Percentiles rank a stretch among this genome's conserved stretches.
These are phyloP conservation scores for Bembecia ichneumoniformis DNA, from an alignment of 2,888 invertebrate genomes.

Conservation along the genomic window DNA sequence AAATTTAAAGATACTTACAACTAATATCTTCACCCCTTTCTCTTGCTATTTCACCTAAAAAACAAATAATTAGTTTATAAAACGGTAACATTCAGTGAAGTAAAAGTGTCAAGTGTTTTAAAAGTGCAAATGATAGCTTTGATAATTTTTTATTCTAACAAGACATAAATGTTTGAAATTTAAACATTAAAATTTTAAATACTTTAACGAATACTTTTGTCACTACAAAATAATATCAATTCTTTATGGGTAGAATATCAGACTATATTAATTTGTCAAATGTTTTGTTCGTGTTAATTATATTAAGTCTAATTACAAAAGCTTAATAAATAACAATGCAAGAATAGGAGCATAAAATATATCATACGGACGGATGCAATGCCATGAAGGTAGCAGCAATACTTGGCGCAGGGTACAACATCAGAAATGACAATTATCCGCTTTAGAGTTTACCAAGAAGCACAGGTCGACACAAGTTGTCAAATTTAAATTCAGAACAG, in stretches of 20 bases:
- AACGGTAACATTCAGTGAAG: too few species aligned
- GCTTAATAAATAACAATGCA: slow-evolving; percentile 42
- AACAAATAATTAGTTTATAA: slow-evolving; percentile 15
- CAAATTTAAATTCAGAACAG: slow-evolving; percentile 2
- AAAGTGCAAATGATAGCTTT: too few species aligned
- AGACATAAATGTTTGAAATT: too few species aligned
- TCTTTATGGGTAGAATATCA: too few species aligned
- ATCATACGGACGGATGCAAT: slow-evolving; percentile 49
- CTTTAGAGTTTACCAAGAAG: slow-evolving; percentile 72
- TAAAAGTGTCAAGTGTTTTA: too few species aligned
- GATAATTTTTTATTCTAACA: too few species aligned
- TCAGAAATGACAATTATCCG: slow-evolving; percentile 64
- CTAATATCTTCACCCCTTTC: slow-evolving; percentile 82
- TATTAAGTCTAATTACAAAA: slow-evolving; percentile 47
- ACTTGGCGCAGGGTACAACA: slow-evolving; percentile 56
- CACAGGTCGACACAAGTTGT: slow-evolving; percentile 46
- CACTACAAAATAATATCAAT: too few species aligned
- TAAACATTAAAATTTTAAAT: too few species aligned
- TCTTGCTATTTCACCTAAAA: slow-evolving; percentile 82
- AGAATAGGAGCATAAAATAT: slow-evolving; percentile 33
- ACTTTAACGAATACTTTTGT: too few species aligned
- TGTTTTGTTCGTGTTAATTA: background rate
- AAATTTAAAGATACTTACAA: slow-evolving; percentile 72
- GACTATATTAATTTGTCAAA: too few species aligned
- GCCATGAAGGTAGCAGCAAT: slow-evolving; percentile 46